Evolutionary conservation across 1,140 invertebrate genomes (phyloP), one percentile per base, ranked within the genome.

Genomic region (Drosophila melanica): DNA sequence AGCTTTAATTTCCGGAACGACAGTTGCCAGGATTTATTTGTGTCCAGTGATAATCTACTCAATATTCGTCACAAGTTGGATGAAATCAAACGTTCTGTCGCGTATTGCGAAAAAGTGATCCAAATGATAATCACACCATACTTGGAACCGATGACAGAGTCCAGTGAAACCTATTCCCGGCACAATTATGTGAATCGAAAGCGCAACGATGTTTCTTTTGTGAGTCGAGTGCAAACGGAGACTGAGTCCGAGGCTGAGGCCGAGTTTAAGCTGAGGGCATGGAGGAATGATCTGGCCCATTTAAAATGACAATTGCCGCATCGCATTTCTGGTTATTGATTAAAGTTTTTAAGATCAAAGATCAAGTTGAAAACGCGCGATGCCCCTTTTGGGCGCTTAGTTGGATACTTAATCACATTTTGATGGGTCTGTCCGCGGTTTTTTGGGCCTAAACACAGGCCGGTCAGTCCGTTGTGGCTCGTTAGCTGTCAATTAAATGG

Each of bases 401-500:
- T 33, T 67, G 63, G 80, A 68, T 77, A 76, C 64, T 81, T 87
- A 69, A 79, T 87, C 81, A 86, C 81, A 75, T 55, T 79, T 81
- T 82, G 71, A 87, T 87, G 75, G 66, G 77, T 48, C 70, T 75
- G 48, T 62, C 42, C 60, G 48, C 30, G 53, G 53, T 42, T 16
- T 23, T 55, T 55, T 35, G 50, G 70, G 48, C 33, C 71, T 64
- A 35, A 48, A 66, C 76, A 47, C 50, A 23, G 50, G 44, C 44
- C n/a, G 47, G 7, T 7, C 47, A 53, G 66, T 67, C 74, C 75
- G 65, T 54, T 54, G 70, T 70, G 75, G 47, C 75, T 86, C 82
- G 82, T 86, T 86, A 70, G 71, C 82, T 86, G 82, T 86, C 82
- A 86, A 86, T 86, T 86, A 86, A 86, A 50, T 86, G 79, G 82